Percentiles rank a stretch among this genome's conserved stretches.
These are phyloP conservation scores for Syngnathus typhle DNA, from an alignment of 2,113 vertebrate genomes.

Conservation along the genomic window DNA sequence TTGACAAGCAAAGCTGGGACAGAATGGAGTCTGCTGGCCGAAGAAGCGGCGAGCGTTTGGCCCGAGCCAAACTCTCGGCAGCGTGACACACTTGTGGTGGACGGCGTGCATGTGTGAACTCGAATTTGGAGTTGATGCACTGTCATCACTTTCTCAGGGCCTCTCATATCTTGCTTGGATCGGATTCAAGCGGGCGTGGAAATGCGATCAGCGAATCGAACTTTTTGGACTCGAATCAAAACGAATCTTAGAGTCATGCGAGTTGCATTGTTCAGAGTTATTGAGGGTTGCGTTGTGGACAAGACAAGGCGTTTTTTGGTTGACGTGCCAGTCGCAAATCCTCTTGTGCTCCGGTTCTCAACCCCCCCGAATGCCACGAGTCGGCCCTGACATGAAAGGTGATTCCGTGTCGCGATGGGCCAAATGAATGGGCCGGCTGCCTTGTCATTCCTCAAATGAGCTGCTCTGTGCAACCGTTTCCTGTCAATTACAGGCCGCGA, in stretches of 20 bases:
- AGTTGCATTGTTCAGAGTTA: too few species aligned
- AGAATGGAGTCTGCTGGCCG: conserved; percentile 59
- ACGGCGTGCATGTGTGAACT: conserved; percentile 14
- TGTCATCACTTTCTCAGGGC: conserved; percentile 50
- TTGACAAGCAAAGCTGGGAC: conserved; percentile 57
- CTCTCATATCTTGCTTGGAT: conserved; percentile 59
- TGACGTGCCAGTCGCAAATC: background rate
- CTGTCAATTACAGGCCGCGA: conserved; percentile 62
- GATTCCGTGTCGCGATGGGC: conserved; percentile 57
- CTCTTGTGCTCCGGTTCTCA: conserved; percentile 14
- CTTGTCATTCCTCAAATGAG: conserved; percentile 69
- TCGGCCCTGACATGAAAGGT: conserved; percentile 56
- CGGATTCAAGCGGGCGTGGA: too few species aligned
- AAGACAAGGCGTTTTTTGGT: background rate
- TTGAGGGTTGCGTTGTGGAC: background rate
- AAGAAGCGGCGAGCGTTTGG: conserved; percentile 56
- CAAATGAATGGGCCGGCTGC: conserved; percentile 61
- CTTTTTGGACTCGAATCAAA: too few species aligned
- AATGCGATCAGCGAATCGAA: too few species aligned
- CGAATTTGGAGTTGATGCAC: conserved; percentile 17
- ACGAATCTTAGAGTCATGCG: too few species aligned
- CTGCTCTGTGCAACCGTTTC: conserved; percentile 54
- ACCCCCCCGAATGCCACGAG: conserved; percentile 42
- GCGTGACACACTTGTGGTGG: conserved; percentile 43
- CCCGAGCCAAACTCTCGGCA: conserved; percentile 50